Evolutionary conservation across 1,140 invertebrate species (phyloP), one percentile per base, ranked within the genome.

Genomic region (Diorhabda carinulata): DNA sequence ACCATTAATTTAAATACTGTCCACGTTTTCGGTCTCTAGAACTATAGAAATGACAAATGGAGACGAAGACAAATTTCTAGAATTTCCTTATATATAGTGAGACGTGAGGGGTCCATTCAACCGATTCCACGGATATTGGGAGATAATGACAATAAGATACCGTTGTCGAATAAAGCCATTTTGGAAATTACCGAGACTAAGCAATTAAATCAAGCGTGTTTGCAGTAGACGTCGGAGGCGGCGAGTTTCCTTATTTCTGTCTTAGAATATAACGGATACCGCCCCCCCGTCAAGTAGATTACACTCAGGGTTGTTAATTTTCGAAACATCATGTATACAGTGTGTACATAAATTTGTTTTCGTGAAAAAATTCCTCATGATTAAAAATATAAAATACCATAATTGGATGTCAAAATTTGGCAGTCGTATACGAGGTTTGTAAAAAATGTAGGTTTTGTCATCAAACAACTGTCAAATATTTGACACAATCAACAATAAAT

Each of bases 61-160:
- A 58, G 57, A 6, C 10, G 47, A 44, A 52, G 65, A 66, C 57
- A 44, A 66, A 66, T 66, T 60, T 45, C 58, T 60, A 5, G 7
- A 56, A 65, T 67, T 67, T 60, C 57, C 66, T 61, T 61, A 25
- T 52, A 68, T 63, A 62, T 47, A 68, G 52, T 68, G 62, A 68
- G 67, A 63, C 43, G 59, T 59, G 59, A 67, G 57, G 57, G 60
- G 61, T 63, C 59, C 60, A 62, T 68, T 63, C 59, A 58, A 52
- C 10, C 67, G 67, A 62, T 62, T 52, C 62, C 61, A 43, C 42
- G 42, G 47, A 62, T 62, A 44, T 59, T 66, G 57, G 45, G 65
- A 44, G 65, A 66, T 66, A 66, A 66, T 66, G 65, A 56, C 65
- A 66, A 66, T 66, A 66, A 66, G 65, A 66, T 66, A 66, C 47